These are phyloP conservation scores for Tinamus major DNA, from an alignment of 2,797 vertebrate genomes.

Conservation along the genomic window DNA sequence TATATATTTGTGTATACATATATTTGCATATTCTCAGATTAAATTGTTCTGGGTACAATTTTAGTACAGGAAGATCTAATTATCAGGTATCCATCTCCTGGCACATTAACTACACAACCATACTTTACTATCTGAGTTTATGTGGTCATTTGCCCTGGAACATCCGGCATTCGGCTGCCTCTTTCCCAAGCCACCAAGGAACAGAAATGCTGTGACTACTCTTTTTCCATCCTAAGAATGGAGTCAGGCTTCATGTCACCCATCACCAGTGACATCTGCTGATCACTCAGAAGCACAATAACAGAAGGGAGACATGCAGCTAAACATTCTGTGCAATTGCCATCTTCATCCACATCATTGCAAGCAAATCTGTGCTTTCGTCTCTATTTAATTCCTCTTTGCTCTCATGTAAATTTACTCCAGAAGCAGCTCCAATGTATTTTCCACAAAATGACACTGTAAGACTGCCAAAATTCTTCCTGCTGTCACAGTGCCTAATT, in stretches of 20 bases:
- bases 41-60: neutral
- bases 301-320: conserved; percentile 70
- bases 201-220: conserved; percentile 6
- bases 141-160: neutral
- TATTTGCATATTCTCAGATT: neutral
- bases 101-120: neutral
- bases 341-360: conserved; percentile 21
- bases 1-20: neutral
- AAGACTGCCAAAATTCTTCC: conserved; percentile 55
- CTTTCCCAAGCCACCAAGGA: neutral
- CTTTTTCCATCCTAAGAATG: conserved; percentile 20
- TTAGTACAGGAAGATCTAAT: neutral
- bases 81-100: neutral
- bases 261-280: conserved; percentile 71
- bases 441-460: conserved; percentile 57
- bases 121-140: neutral
- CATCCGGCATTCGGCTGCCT: neutral
- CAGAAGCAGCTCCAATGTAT: conserved; percentile 57
- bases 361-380: conserved; percentile 63
- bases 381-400: conserved; percentile 64
- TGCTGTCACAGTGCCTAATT: conserved; percentile 59
- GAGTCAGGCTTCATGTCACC: conserved; percentile 51
- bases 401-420: conserved; percentile 63
- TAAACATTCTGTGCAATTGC: conserved; percentile 73
- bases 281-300: conserved; percentile 70